Conservation (phyloP, 2,888 invertebrate genomes). For the Monoplex corrugatus region DNA sequence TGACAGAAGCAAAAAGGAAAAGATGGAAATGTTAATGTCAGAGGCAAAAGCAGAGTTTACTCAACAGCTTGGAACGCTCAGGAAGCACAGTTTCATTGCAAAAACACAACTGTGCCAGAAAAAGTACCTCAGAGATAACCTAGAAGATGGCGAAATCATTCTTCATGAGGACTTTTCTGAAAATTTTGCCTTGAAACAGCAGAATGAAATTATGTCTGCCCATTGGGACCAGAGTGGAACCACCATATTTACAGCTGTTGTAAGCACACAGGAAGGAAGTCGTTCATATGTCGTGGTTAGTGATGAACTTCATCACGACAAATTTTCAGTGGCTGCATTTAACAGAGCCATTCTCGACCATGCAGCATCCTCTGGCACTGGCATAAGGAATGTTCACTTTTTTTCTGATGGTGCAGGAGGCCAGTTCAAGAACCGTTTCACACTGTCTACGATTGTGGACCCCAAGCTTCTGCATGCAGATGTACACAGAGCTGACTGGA, state of each 20-base stretch:
- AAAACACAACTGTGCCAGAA: conserved; percentile 18
- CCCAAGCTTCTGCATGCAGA: not conserved
- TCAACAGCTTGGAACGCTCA: not conserved
- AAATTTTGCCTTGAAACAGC: not conserved
- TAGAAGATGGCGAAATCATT: conserved; percentile 10
- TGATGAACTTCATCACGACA: conserved; percentile 3
- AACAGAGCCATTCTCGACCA: conserved; percentile 10
- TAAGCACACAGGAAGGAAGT: conserved; percentile 8
- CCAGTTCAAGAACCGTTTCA: conserved; percentile 7
- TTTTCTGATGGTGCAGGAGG: not conserved
- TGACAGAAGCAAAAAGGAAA: conserved; percentile 15
- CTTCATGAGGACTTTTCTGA: not conserved
- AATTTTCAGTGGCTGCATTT: conserved; percentile 14
- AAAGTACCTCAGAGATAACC: conserved; percentile 13
- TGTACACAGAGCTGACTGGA: conserved; percentile 23
- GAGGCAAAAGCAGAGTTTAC: conserved; percentile 13
- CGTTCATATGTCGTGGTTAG: conserved; percentile 1
- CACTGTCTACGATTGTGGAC: not conserved
- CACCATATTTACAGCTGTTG: conserved; percentile 13
- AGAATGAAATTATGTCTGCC: conserved; percentile 3
- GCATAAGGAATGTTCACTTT: not conserved
- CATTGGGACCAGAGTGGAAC: not conserved
- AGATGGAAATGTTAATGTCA: conserved; percentile 9
- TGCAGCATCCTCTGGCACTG: conserved; percentile 12
- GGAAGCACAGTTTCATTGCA: conserved; percentile 8